phyloP scores from a whole-genome alignment of 2,113 vertebrate genomes.

The Gobius niger region DNA sequence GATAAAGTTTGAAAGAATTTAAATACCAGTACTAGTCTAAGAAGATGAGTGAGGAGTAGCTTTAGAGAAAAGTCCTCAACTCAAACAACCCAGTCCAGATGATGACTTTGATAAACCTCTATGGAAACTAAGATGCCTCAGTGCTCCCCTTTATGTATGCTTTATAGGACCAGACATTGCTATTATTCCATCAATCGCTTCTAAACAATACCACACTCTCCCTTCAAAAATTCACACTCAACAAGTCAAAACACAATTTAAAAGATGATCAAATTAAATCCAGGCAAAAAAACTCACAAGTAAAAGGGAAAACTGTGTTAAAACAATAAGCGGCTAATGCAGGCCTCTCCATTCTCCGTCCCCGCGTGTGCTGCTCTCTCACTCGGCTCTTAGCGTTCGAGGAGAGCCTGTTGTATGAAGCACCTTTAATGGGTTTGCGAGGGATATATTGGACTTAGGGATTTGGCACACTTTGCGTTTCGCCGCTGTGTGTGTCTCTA shows the following conservation, averaged over 20 bases:
- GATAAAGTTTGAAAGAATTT: too few relatives aligned
- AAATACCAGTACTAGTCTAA: too few relatives aligned
- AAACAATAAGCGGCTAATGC: slow-evolving; percentile 29
- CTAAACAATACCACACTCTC: background rate
- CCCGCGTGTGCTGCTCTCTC: slow-evolving; percentile 49
- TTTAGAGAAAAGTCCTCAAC: too few relatives aligned
- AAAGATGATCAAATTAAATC: too few relatives aligned
- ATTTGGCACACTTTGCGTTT: slow-evolving; percentile 56
- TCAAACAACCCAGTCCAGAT: too few relatives aligned
- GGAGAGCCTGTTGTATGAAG: slow-evolving; percentile 73
- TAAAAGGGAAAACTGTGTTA: slow-evolving; percentile 27
- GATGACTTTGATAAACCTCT: too few relatives aligned
- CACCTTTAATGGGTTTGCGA: slow-evolving; percentile 69
- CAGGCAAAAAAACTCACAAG: slow-evolving; percentile 3
- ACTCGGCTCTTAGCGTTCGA: slow-evolving; percentile 48
- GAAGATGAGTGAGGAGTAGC: too few relatives aligned
- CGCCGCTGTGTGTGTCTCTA: slow-evolving; percentile 15
- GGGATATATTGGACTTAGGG: slow-evolving; percentile 63
- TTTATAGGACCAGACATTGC: too few relatives aligned
- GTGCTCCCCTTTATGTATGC: too few relatives aligned
- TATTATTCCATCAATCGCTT: too few relatives aligned
- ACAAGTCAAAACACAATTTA: background rate
- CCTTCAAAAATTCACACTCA: background rate
- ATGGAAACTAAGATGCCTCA: too few relatives aligned
- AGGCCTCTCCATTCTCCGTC: slow-evolving; percentile 44